A percentile compares a stretch with the other conserved stretches of the same genome.
These are phyloP conservation scores for Chironomus riparius DNA, from an alignment of 2,888 invertebrate genomes.

Conservation along the genomic window DNA sequence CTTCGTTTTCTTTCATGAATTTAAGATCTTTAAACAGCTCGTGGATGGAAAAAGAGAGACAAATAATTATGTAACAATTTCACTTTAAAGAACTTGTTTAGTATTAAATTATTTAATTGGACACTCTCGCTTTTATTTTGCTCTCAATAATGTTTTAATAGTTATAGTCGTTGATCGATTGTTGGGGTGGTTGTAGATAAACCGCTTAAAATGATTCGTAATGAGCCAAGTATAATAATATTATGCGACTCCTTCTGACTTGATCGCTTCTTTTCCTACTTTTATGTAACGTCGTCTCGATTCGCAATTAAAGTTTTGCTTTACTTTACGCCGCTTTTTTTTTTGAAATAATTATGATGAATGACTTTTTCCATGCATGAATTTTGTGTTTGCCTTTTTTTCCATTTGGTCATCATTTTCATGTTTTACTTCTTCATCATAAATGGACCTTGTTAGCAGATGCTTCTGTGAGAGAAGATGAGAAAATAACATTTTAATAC, in stretches of 20 bases:
- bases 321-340: neutral
- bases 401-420: neutral
- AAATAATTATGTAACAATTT: neutral
- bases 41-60: neutral
- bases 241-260: neutral
- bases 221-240: neutral
- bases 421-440: neutral
- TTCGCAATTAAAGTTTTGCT: neutral
- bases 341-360: neutral
- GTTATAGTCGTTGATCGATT: no score
- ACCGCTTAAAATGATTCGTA: neutral
- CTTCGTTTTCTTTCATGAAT: neutral
- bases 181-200: neutral
- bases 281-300: neutral
- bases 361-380: neutral
- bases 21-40: neutral
- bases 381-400: neutral
- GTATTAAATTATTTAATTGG: neutral
- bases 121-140: neutral
- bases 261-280: neutral
- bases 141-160: neutral
- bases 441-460: neutral
- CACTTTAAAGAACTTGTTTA: neutral
- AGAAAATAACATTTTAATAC: neutral
- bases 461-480: neutral